Evolutionary conservation across 1,140 invertebrate genomes (phyloP), one percentile per base, ranked within the genome.

Genomic region (Rhagoletis zephyria): DNA sequence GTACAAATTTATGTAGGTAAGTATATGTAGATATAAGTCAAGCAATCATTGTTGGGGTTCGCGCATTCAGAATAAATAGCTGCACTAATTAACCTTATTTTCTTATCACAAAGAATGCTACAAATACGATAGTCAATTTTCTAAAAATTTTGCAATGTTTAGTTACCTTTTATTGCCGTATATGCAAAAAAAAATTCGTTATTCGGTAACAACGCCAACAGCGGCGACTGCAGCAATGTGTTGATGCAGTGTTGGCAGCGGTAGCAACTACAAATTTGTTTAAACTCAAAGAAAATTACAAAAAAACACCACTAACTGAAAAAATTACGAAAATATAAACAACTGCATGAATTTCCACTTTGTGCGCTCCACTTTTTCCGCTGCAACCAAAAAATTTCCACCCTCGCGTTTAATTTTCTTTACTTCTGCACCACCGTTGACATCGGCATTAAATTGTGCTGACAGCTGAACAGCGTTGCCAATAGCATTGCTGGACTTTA

Each of bases 221-320:
- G 74, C 48, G 45, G 45, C 74, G 56, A 81, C 56, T 7, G 67
- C 40, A 51, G 48, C 74, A 9, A 9, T 56, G 19, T 16, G 3
- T 30, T 30, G 1, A 12, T 56, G 30, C 30, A 59, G 74, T 56
- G 9, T 81, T 81, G 48, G 48, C 70, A 81, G 48, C 74, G 56
- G 7, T 56, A 56, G 74, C 51, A 81, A 81, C 74, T 56, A 81
- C 30, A 56, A 59, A 81, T 19, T 56, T 56, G 74, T 81, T 81
- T 81, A 81, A 81, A 81, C 74, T 81, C 48, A 81, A 81, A 81
- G 74, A 16, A 56, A 81, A 81, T 42, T 81, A 81, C 48, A 81
- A 81, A 81, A 19, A 56, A 81, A 81, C 12, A 74, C 48, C 16
- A 81, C 7, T 81, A 81, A 81, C 48, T 81, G 74, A 81, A 81